These are phyloP conservation scores for Daphoenositta chrysoptera DNA, from an alignment of 2,113 vertebrate genomes.

Conservation along the genomic window DNA sequence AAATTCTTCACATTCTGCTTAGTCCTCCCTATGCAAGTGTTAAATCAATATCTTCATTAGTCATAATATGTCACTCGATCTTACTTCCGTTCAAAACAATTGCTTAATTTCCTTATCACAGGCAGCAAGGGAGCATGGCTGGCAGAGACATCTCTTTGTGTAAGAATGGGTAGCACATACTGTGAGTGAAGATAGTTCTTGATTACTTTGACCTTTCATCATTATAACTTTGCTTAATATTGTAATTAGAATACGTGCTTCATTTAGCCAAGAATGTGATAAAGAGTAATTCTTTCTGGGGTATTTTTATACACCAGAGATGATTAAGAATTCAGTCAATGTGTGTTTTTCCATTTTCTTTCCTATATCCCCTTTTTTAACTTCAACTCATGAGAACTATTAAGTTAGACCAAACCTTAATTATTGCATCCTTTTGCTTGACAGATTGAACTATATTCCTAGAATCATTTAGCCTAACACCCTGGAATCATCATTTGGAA, in stretches of 20 bases:
- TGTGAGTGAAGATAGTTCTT: neutral
- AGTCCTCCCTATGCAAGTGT: neutral
- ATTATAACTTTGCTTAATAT: conserved; percentile 11
- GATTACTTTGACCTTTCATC: conserved; percentile 40
- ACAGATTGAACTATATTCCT: neutral
- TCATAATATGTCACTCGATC: neutral
- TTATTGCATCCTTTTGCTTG: neutral
- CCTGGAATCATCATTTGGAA: neutral
- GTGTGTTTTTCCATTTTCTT: neutral
- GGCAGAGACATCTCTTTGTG: neutral
- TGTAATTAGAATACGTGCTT: conserved; percentile 5
- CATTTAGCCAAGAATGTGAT: neutral
- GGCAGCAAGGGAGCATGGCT: neutral
- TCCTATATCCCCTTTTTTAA: neutral
- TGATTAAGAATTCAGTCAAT: neutral
- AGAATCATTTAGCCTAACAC: neutral
- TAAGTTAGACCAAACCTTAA: neutral
- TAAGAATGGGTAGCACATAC: neutral
- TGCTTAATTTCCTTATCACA: neutral
- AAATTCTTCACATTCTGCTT: neutral
- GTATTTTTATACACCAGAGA: neutral
- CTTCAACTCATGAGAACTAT: neutral
- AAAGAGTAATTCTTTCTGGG: neutral
- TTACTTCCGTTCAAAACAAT: neutral
- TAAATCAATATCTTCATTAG: conserved; percentile 16